A percentile compares a stretch with the other conserved stretches of the same genome.
These are phyloP conservation scores for Ichneumoninae sp. DNA, from an alignment of 2,888 invertebrate species.

Conservation along the genomic window DNA sequence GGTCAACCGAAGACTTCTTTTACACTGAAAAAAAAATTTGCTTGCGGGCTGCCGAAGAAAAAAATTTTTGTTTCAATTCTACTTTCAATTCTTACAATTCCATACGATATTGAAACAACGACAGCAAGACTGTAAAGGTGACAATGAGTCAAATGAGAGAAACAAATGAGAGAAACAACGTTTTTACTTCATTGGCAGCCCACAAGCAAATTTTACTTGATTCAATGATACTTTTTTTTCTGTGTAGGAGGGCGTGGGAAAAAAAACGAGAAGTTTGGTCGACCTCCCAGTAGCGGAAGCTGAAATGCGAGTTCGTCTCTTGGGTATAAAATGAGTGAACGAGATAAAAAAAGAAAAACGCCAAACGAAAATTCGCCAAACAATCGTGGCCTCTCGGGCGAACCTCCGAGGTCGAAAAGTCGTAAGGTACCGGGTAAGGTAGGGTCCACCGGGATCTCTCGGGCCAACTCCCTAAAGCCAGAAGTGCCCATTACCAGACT, in stretches of 20 bases:
- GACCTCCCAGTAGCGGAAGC: slow-evolving; percentile 69
- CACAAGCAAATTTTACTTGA: too few relatives aligned
- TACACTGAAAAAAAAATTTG: too few relatives aligned
- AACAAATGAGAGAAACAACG: too few relatives aligned
- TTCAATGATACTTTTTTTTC: too few relatives aligned
- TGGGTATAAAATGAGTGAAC: slow-evolving; percentile 72
- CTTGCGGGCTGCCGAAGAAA: too few relatives aligned
- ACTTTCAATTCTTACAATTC: too few relatives aligned
- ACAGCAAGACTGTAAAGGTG: too few relatives aligned
- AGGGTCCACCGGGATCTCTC: slow-evolving; percentile 34
- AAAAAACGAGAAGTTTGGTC: slow-evolving; percentile 28
- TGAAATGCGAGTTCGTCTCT: slow-evolving; percentile 62
- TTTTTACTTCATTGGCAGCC: too few relatives aligned
- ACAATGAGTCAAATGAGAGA: too few relatives aligned
- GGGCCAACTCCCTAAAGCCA: slow-evolving; percentile 59
- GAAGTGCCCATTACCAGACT: slow-evolving; percentile 64
- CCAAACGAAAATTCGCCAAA: slow-evolving; percentile 63
- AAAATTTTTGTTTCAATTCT: too few relatives aligned
- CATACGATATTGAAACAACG: too few relatives aligned
- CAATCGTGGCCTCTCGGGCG: slow-evolving; percentile 66
- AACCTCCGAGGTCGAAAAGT: slow-evolving; percentile 56
- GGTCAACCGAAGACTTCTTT: background rate
- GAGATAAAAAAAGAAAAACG: slow-evolving; percentile 11
- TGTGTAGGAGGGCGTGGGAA: slow-evolving; percentile 5
- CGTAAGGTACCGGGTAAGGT: slow-evolving; percentile 47